Percentiles rank a stretch among this genome's conserved stretches.
These are phyloP conservation scores for Mormyrops boulengeri DNA, from an alignment of 2,797 vertebrate genomes.

Conservation along the genomic window DNA sequence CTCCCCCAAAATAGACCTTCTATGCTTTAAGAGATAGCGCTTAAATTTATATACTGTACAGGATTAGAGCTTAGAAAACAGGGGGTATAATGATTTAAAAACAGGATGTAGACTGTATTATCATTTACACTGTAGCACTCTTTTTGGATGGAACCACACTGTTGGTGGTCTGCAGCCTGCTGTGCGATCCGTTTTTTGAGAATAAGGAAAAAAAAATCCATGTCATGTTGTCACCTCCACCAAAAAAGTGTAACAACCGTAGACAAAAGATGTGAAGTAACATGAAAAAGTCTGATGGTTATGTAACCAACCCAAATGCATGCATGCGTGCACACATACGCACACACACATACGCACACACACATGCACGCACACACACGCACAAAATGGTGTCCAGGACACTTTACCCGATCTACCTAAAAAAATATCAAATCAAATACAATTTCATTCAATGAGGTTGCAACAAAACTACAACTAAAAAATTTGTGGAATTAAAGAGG, in stretches of 20 bases:
- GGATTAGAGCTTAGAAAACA: too few species aligned
- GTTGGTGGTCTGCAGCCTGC: too few species aligned
- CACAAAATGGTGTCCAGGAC: background rate
- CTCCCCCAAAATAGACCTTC: too few species aligned
- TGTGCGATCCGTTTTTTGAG: background rate
- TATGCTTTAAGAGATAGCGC: too few species aligned
- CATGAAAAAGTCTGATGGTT: background rate
- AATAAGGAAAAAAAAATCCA: background rate
- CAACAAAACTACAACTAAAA: background rate
- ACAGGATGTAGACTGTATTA: too few species aligned
- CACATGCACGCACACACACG: background rate
- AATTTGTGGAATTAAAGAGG: background rate
- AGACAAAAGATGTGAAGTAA: background rate
- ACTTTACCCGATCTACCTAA: background rate
- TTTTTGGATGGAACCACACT: too few species aligned
- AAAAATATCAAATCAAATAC: background rate
- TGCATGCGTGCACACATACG: background rate
- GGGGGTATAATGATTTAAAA: too few species aligned
- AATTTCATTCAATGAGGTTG: background rate
- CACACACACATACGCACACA: background rate
- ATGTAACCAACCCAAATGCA: background rate
- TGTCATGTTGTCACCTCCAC: background rate
- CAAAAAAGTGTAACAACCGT: background rate
- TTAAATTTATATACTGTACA: too few species aligned
- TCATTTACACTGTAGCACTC: too few species aligned